Evolutionary conservation across 2,888 invertebrate genomes (phyloP).

Genomic region (Trichacis sp.): DNA sequence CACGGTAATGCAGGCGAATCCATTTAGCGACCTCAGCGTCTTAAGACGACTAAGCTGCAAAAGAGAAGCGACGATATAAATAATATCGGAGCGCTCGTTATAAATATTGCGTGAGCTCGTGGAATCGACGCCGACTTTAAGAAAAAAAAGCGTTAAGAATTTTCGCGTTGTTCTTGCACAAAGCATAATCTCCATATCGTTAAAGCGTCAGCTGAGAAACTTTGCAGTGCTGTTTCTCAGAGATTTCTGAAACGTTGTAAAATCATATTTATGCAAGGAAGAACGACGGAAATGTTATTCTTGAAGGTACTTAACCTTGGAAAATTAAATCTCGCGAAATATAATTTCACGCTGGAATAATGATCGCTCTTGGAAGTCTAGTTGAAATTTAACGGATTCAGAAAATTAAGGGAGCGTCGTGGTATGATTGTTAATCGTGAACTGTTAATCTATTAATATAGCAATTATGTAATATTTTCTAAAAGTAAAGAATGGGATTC

Average conservation of each 20-base stretch:
- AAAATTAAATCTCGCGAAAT: conserved; percentile 24
- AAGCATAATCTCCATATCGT: conserved; percentile 18
- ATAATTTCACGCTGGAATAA: conserved; percentile 32
- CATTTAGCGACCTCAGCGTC: conserved; percentile 61
- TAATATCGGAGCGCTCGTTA: conserved; percentile 3
- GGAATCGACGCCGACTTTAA: not conserved
- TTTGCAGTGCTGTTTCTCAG: conserved; percentile 26
- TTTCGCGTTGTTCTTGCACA: too few species aligned
- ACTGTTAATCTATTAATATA: too few species aligned
- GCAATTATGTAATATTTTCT: too few species aligned
- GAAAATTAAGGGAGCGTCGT: too few species aligned
- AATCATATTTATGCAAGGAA: conserved; percentile 31
- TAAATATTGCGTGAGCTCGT: not conserved
- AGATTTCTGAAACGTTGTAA: conserved; percentile 26
- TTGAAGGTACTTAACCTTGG: conserved; percentile 24
- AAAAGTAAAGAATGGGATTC: too few species aligned
- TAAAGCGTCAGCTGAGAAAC: conserved; percentile 23
- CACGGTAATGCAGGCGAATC: conserved; percentile 61
- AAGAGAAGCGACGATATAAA: conserved; percentile 17
- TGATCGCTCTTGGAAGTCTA: conserved; percentile 14
- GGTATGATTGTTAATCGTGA: too few species aligned
- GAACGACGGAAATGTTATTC: conserved; percentile 32
- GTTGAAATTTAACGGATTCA: too few species aligned
- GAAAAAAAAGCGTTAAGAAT: not conserved
- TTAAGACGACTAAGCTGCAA: conserved; percentile 23